These are phyloP conservation scores for Tipula vernalis DNA, from an alignment of 2,888 invertebrate species.

Conservation along the genomic window DNA sequence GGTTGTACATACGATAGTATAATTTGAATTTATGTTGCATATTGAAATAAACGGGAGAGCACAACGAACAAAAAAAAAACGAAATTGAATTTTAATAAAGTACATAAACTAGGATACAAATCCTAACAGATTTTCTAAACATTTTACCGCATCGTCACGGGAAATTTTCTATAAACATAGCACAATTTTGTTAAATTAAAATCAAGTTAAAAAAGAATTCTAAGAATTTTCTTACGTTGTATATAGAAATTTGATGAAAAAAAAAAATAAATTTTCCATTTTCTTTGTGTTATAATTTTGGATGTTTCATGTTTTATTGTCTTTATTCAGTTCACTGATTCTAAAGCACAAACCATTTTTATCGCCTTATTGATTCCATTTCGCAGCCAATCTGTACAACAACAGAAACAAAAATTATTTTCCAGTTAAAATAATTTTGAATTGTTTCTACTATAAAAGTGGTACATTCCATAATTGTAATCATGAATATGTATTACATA, in stretches of 20 bases:
- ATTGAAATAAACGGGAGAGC: background rate
- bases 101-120: background rate
- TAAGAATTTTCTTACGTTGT: background rate
- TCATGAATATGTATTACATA: background rate
- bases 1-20: background rate
- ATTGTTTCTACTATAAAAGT: background rate
- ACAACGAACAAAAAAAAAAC: background rate
- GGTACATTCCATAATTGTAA: background rate
- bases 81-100: background rate
- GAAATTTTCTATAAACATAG: background rate
- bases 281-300: background rate
- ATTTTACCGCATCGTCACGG: background rate
- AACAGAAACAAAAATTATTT: background rate
- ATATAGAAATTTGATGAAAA: background rate
- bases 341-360: background rate
- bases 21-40: background rate
- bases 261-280: background rate
- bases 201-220: background rate
- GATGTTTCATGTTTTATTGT: background rate
- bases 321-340: background rate
- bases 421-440: background rate
- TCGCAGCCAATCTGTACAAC: background rate
- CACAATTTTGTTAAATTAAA: background rate
- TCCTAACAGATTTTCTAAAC: background rate
- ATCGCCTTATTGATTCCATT: background rate